phyloP scores from a whole-genome alignment of 2,888 invertebrate genomes.

The Teinopalpus imperialis region DNA sequence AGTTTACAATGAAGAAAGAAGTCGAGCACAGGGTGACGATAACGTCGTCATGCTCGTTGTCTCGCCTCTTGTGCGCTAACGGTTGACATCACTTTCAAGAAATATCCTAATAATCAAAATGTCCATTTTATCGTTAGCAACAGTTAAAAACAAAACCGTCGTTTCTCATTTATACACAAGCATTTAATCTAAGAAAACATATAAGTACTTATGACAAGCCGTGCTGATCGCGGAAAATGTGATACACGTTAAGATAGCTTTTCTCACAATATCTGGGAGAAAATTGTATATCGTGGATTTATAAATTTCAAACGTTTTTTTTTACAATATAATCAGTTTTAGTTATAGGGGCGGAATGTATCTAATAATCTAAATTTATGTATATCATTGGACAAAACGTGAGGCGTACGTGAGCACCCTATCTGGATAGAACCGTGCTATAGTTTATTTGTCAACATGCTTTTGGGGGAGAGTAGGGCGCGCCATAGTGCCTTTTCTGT shows the following conservation, averaged over 20 bases:
- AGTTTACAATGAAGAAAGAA: no score
- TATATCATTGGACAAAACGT: slow-evolving; percentile 59
- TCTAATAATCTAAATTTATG: slow-evolving; percentile 65
- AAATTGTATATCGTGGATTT: slow-evolving; percentile 73
- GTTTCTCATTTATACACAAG: slow-evolving; percentile 37
- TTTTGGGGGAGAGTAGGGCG: slow-evolving; percentile 37
- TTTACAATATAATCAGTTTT: slow-evolving; percentile 66
- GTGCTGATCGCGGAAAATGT: slow-evolving; percentile 46
- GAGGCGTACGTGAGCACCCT: slow-evolving; percentile 53
- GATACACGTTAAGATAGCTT: slow-evolving; percentile 44
- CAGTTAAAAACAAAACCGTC: slow-evolving; percentile 1
- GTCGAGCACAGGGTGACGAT: no score
- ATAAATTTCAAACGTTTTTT: slow-evolving; percentile 73
- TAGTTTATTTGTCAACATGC: slow-evolving; percentile 40
- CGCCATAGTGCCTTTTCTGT: slow-evolving; percentile 42
- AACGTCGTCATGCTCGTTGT: no score
- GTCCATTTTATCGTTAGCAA: no score
- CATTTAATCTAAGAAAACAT: slow-evolving; percentile 45
- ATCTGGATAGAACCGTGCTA: slow-evolving; percentile 39
- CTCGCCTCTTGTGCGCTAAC: no score
- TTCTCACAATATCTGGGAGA: slow-evolving; percentile 41
- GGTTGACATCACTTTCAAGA: no score
- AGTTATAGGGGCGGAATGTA: slow-evolving; percentile 58
- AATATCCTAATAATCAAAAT: no score
- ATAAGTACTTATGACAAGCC: slow-evolving; percentile 63